Percentiles rank a stretch among this genome's conserved stretches.
Conservation (phyloP, 2,888 invertebrate genomes). For the Barypeithes pellucidus region DNA sequence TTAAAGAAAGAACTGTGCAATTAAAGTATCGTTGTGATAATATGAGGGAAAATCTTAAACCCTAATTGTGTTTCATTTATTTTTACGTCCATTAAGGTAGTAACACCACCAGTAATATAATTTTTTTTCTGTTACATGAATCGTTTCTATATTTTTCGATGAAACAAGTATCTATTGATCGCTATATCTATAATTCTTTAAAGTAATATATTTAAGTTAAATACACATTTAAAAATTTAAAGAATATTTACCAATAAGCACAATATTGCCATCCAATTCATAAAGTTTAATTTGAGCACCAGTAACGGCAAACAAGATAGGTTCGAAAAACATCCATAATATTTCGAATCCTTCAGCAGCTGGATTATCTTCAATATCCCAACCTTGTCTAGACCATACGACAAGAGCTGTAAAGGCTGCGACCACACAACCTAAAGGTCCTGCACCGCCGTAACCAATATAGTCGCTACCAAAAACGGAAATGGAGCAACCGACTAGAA, state of each 20-base stretch:
- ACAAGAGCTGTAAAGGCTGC: slow-evolving; percentile 88
- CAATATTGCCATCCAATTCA: slow-evolving; percentile 80
- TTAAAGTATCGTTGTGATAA: no score
- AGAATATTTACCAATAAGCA: slow-evolving; percentile 75
- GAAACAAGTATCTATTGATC: no score
- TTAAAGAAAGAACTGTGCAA: no score
- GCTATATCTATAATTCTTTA: no score
- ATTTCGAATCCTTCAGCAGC: slow-evolving; percentile 91
- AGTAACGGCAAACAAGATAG: slow-evolving; percentile 93
- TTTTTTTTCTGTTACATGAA: no score
- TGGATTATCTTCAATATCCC: slow-evolving; percentile 91
- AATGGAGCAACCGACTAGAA: slow-evolving; percentile 86
- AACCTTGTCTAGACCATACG: slow-evolving; percentile 64
- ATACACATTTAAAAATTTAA: background rate
- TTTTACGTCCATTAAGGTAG: no score
- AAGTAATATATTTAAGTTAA: no score
- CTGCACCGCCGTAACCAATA: slow-evolving; percentile 81
- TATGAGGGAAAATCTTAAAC: no score
- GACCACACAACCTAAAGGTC: slow-evolving; percentile 88
- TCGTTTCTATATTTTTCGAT: no score
- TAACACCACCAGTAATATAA: no score
- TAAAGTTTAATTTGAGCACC: slow-evolving; percentile 91
- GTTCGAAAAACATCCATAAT: slow-evolving; percentile 97
- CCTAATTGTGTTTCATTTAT: no score
- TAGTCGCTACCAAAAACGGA: slow-evolving; percentile 91